Base-by-base conservation (phyloP, 2,113 vertebrate species). In the Perca schrenkii region DNA sequence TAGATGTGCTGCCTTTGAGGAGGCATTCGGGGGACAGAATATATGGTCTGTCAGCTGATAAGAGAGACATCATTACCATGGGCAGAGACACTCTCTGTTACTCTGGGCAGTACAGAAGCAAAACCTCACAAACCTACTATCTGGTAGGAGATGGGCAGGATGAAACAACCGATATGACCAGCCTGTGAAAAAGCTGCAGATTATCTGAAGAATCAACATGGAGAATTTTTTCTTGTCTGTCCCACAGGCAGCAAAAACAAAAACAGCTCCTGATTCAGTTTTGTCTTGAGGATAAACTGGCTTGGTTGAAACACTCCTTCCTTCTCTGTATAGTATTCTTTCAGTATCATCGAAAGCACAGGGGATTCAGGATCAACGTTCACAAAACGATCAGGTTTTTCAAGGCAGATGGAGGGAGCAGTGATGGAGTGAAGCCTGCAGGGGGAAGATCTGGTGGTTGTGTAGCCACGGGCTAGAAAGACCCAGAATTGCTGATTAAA, bases 21-120 rank as follows among this genome's bases (percentile, higher is more conserved):
- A 92, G 89, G 74, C 88, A 89, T 68, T 94, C 91, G 8, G 88
- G 89, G 31, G 88, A 86, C 22, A 78, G 79, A 72, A 63, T 82
- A 40, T 81, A 80, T 68, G n/a, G 60, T 36, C 74, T 69, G 74
- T 68, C 84, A 52, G 63, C 64, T 52, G 86, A 89, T 80, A 84
- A 83, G 49, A 83, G 50, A 83, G 79, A 66, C 34, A 36, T 83
- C 52, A 66, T 83, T 68, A 74, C 57, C 25, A 49, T 43, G 6
- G 81, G 79, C 5, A 75, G 52, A 43, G 77, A 86, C 3, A 6
- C 31, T 60, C 49, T 79, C 16, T 71, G 61, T 60, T 86, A 57
- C 53, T 49, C 28, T n/a, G 61, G 75, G 31, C 80, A 66, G 52
- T 36, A 66, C 60, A 70, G 57, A 28, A 56, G 50, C 52, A 83